A percentile compares a stretch with the other conserved stretches of the same genome.
Conservation (phyloP, 2,113 vertebrate species). For the Macheiramphus alcinus region DNA sequence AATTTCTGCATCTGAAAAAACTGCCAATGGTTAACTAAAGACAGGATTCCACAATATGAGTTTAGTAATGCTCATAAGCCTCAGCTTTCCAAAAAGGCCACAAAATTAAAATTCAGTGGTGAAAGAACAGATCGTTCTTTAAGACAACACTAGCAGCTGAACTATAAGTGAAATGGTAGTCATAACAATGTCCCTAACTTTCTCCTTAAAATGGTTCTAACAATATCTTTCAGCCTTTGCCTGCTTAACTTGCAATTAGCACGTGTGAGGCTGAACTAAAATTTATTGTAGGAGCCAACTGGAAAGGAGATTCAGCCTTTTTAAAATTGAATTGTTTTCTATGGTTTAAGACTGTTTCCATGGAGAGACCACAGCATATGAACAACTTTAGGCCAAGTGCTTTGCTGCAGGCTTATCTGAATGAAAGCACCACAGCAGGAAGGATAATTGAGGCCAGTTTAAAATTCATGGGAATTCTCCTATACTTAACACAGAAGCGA, state of each 20-base stretch:
- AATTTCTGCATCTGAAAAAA: not conserved
- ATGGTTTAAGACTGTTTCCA: conserved; percentile 58
- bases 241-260: conserved; percentile 1
- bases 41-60: not conserved
- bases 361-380: conserved; percentile 58
- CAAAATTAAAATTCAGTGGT: not conserved
- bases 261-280: not conserved
- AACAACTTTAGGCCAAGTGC: conserved; percentile 58
- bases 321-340: conserved; percentile 46
- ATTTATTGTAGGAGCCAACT: conserved; percentile 55
- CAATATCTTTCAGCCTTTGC: not conserved
- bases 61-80: not conserved
- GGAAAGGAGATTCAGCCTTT: conserved; percentile 38
- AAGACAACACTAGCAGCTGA: not conserved
- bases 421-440: conserved; percentile 26
- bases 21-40: not conserved
- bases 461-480: conserved; percentile 40
- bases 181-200: not conserved
- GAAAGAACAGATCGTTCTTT: not conserved
- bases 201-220: not conserved
- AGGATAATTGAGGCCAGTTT: conserved; percentile 42
- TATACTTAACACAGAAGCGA: not conserved
- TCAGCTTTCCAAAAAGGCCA: not conserved
- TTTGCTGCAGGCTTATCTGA: conserved; percentile 53
- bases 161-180: not conserved